Evolutionary conservation across 2,797 vertebrate genomes (phyloP).

Genomic region (Lates japonicus): DNA sequence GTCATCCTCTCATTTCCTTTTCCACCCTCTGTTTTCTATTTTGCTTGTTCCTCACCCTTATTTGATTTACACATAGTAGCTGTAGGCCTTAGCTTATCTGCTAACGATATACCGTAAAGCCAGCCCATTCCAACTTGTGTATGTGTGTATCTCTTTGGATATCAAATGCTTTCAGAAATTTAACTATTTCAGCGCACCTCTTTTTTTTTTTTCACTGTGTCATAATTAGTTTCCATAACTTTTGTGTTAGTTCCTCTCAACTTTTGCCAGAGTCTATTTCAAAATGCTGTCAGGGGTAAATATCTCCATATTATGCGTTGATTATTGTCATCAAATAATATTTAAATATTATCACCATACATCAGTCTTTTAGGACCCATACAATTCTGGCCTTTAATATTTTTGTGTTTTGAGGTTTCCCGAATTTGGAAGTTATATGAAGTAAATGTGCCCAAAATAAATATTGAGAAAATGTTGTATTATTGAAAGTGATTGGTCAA

Average conservation of each 20-base stretch:
- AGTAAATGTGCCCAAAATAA: not conserved
- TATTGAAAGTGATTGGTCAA: not conserved
- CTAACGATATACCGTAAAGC: slow-evolving; percentile 69
- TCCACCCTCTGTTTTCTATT: slow-evolving; percentile 40
- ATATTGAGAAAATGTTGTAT: not conserved
- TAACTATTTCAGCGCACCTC: not conserved
- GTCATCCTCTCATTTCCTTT: slow-evolving; percentile 41
- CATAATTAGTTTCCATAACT: not conserved
- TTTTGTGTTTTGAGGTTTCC: not conserved
- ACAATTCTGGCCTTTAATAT: not conserved
- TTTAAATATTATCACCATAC: not conserved
- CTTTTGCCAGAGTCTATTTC: not conserved
- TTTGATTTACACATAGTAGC: slow-evolving; percentile 68
- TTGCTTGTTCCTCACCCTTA: slow-evolving; percentile 38
- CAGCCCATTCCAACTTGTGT: slow-evolving; percentile 55
- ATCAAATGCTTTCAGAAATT: slow-evolving; percentile 18
- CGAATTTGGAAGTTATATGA: not conserved
- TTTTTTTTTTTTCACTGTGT: not conserved
- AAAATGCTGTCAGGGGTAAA: not conserved
- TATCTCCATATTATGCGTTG: not conserved
- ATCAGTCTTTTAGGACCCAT: not conserved
- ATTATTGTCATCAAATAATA: not conserved
- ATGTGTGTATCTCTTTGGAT: slow-evolving; percentile 22
- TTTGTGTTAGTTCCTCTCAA: not conserved
- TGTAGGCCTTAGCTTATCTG: slow-evolving; percentile 69